Conservation (phyloP, 2,797 vertebrate genomes). For the Falco peregrinus region DNA sequence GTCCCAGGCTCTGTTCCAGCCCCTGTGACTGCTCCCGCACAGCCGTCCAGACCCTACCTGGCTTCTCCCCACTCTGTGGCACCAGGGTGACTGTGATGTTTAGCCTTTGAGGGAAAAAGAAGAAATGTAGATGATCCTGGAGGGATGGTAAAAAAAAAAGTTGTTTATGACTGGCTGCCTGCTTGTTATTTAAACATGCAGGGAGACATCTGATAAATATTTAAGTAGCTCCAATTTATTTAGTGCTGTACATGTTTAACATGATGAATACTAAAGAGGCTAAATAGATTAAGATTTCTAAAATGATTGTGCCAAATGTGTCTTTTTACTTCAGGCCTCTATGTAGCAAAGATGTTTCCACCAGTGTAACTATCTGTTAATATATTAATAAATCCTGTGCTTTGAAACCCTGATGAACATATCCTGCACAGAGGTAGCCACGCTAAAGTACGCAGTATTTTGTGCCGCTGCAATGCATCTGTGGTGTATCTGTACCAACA, state of each 20-base stretch:
- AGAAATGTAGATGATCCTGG: background rate
- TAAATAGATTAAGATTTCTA: slow-evolving; percentile 56
- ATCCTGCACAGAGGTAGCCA: background rate
- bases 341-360: background rate
- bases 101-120: background rate
- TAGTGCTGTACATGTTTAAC: slow-evolving; percentile 60
- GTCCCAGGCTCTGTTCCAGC: rapidly evolving
- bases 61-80: background rate
- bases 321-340: slow-evolving; percentile 8
- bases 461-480: background rate
- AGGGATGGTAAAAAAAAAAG: background rate
- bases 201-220: slow-evolving; percentile 62
- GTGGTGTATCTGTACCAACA: background rate
- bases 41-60: background rate
- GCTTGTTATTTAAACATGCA: slow-evolving; percentile 36
- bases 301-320: slow-evolving; percentile 10
- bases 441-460: background rate
- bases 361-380: background rate
- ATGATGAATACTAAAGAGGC: slow-evolving; percentile 58
- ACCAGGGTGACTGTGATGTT: rapidly evolving
- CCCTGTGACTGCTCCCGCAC: rapidly evolving
- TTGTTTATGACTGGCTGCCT: slow-evolving; percentile 5
- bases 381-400: background rate
- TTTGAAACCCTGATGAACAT: background rate
- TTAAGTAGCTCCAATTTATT: slow-evolving; percentile 57